phyloP scores from a whole-genome alignment of 1,140 invertebrate genomes.

The Diorhabda sublineata region DNA sequence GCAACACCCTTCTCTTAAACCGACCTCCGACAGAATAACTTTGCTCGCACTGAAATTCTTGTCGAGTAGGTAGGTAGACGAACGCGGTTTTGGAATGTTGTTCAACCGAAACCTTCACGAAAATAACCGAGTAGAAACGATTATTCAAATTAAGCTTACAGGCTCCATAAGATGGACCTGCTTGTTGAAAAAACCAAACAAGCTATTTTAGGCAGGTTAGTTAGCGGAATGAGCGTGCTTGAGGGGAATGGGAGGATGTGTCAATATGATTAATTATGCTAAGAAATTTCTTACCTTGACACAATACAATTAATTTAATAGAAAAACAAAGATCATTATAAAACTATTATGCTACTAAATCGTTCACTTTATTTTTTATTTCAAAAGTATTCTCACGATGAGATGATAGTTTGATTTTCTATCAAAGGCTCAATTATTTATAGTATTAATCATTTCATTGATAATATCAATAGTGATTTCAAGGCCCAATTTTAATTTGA shows the following conservation, averaged over 20 bases:
- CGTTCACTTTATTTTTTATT: no score
- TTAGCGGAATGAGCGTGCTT: constrained; percentile 9
- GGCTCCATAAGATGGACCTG: constrained; percentile 12
- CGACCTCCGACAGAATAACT: constrained; percentile 28
- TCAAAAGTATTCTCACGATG: no score
- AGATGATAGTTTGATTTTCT: no score
- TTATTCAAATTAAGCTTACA: constrained; percentile 27
- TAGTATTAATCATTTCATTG: no score
- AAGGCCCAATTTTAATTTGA: no score
- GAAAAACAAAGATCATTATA: no score
- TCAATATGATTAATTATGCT: constrained; percentile 13
- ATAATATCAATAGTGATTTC: no score
- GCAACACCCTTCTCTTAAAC: constrained; percentile 15
- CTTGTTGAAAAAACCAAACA: constrained; percentile 18
- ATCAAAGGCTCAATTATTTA: no score
- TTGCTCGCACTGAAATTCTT: constrained; percentile 9
- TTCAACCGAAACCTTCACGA: constrained; percentile 24
- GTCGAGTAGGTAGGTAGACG: constrained; percentile 19
- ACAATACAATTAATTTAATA: not conserved
- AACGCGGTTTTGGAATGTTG: constrained; percentile 32
- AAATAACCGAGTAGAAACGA: constrained; percentile 24
- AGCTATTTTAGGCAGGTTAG: constrained; percentile 19
- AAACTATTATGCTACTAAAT: no score
- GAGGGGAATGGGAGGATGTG: constrained; percentile 3
- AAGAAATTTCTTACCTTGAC: not conserved